Evolutionary conservation across 2,797 vertebrate genomes (phyloP).

Genomic region (Rousettus madagascariensis): DNA sequence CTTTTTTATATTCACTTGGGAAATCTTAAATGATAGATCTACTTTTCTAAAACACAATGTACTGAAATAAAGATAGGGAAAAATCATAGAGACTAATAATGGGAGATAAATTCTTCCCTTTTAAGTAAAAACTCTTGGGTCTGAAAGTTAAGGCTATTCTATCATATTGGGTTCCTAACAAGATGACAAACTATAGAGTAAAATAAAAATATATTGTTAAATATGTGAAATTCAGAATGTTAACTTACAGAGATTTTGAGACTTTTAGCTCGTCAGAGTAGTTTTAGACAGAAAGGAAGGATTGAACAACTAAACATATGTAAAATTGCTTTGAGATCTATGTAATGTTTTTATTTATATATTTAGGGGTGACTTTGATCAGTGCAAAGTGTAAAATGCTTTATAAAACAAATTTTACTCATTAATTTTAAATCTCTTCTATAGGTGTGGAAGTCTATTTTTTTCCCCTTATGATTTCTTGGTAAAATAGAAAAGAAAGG

Average conservation of each 20-base stretch:
- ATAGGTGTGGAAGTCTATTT: not conserved
- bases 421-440: not conserved
- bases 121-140: not conserved
- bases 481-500: not conserved
- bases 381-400: not conserved
- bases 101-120: not conserved
- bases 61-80: not conserved
- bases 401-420: not conserved
- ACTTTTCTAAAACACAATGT: constrained; percentile 16
- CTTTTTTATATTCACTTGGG: constrained; percentile 41
- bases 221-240: not conserved
- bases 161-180: constrained; percentile 20
- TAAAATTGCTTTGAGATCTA: not conserved
- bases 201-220: not conserved
- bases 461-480: not conserved
- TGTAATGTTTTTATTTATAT: not conserved
- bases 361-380: not conserved
- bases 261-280: not conserved
- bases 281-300: not conserved
- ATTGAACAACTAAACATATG: not conserved
- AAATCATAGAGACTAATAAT: not conserved
- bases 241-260: constrained; percentile 33
- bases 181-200: not conserved
- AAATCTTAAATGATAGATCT: constrained; percentile 55
- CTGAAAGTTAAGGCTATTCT: constrained; percentile 34